Base-by-base conservation (phyloP, 1,140 invertebrate genomes). In the Drosophila arizonae region DNA sequence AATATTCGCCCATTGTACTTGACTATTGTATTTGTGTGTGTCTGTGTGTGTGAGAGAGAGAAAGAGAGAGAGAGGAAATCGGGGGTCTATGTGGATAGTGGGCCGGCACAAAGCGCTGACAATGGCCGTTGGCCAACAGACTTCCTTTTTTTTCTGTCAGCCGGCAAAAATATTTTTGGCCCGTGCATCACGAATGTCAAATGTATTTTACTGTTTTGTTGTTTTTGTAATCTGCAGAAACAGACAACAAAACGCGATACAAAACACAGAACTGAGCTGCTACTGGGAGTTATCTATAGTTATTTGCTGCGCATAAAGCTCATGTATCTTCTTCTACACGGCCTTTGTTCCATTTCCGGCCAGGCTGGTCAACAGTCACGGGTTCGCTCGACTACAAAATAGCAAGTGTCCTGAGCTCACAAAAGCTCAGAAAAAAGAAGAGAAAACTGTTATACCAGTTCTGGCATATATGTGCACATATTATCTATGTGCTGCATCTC, bases 291-390 rank as follows among this genome's bases (percentile, higher is more conserved):
- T 39, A 48, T 55, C 10, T 50, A 43, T 43, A 51, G 45, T 54
- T 54, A 67, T 56, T 54, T 62, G 28, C 45, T 58, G 26, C 36
- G 65, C 67, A 57, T 62, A 62, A 55, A 69, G 51, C 17, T 43
- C 33, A 30, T 41, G 33, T 54, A 50, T 24, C 28, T 62, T 24
- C 28, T 62, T 28, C 17, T 21, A 60, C 41, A 55, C 54, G 41
- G 56, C 57, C 39, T 52, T 50, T 61, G 56, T 67, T 72, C 67
- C 64, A 72, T 61, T 72, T 72, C 70, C 70, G 70, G 66, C 56
- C 21, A 43, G 21, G 13, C 28, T 24, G 62, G 62, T 48, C 57
- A 48, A 48, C 62, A 43, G 62, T 52, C 62, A 64, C 21, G 43
- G 41, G 41, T 51, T 33, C 56, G 43, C 43, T 68, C 70, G 61